Conservation (phyloP, 2,113 vertebrate genomes). For the Ondatra zibethicus region DNA sequence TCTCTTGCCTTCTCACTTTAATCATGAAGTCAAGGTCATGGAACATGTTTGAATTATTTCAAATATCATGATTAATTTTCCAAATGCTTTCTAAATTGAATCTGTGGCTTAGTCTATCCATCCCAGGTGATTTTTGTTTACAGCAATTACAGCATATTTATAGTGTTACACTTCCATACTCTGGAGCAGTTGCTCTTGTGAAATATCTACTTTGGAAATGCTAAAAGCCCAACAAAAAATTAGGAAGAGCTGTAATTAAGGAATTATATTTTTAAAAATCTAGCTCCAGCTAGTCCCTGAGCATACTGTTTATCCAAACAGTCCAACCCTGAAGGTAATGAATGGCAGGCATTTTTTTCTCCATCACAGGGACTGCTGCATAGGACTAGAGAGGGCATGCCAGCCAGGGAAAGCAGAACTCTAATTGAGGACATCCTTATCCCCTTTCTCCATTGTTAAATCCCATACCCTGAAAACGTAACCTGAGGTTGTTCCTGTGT, state of each 20-base stretch:
- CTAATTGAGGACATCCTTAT: neutral
- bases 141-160: neutral
- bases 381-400: constrained; percentile 67
- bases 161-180: neutral
- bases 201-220: constrained; percentile 3
- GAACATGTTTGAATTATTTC: neutral
- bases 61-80: neutral
- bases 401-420: constrained; percentile 66
- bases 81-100: constrained; percentile 16
- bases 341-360: constrained; percentile 81
- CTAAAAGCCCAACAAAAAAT: constrained; percentile 9
- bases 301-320: constrained; percentile 67
- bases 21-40: constrained; percentile 14
- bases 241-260: constrained; percentile 65
- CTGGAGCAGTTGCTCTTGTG: constrained; percentile 18
- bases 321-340: constrained; percentile 67
- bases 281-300: constrained; percentile 71
- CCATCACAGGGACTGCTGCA: neutral
- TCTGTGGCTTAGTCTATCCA: neutral
- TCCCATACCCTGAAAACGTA: constrained; percentile 34
- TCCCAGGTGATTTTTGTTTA: neutral
- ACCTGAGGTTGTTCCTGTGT: constrained; percentile 63
- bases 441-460: neutral
- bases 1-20: constrained; percentile 51
- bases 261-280: constrained; percentile 68